Percentiles rank a stretch among this genome's conserved stretches.
These are phyloP conservation scores for Sparidentex hasta DNA, from an alignment of 2,797 vertebrate genomes.

Conservation along the genomic window DNA sequence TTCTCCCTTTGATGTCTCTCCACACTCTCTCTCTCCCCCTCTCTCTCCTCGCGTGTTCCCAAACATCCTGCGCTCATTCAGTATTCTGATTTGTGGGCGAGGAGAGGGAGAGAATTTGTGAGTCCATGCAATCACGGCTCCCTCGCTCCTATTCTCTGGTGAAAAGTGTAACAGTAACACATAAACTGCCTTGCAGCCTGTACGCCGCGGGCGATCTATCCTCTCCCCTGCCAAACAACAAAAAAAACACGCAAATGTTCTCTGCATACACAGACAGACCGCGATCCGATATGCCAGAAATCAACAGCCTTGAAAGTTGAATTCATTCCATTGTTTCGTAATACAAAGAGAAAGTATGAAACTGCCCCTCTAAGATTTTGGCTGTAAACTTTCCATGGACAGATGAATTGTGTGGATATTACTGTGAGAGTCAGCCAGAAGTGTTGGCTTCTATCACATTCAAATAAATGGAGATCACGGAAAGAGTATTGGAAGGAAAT, in stretches of 20 bases:
- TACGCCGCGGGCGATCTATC: background rate
- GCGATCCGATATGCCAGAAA: slow-evolving; percentile 8
- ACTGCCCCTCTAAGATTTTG: background rate
- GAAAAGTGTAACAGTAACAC: slow-evolving; percentile 46
- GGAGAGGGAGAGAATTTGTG: slow-evolving; percentile 22
- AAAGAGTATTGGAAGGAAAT: slow-evolving; percentile 19
- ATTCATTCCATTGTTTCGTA: slow-evolving; percentile 26
- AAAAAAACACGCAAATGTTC: slow-evolving; percentile 24
- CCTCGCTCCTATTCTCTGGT: slow-evolving; percentile 5
- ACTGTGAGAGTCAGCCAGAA: slow-evolving; percentile 4
- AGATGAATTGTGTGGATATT: slow-evolving; percentile 28
- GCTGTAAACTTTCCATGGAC: background rate
- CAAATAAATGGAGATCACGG: slow-evolving; percentile 17
- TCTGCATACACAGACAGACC: background rate
- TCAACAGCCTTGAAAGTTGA: background rate
- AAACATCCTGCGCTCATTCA: slow-evolving; percentile 58
- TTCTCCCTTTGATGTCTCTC: slow-evolving; percentile 77
- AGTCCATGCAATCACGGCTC: slow-evolving; percentile 3
- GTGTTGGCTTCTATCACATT: background rate
- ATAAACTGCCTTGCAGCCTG: slow-evolving; percentile 33
- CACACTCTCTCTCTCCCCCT: slow-evolving; percentile 29
- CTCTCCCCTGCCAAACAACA: no score
- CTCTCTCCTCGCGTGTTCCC: slow-evolving; percentile 35
- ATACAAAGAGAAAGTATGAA: background rate
- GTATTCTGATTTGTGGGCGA: slow-evolving; percentile 48